Conservation (phyloP, 1,140 invertebrate genomes). For the Drosophila cardini region DNA sequence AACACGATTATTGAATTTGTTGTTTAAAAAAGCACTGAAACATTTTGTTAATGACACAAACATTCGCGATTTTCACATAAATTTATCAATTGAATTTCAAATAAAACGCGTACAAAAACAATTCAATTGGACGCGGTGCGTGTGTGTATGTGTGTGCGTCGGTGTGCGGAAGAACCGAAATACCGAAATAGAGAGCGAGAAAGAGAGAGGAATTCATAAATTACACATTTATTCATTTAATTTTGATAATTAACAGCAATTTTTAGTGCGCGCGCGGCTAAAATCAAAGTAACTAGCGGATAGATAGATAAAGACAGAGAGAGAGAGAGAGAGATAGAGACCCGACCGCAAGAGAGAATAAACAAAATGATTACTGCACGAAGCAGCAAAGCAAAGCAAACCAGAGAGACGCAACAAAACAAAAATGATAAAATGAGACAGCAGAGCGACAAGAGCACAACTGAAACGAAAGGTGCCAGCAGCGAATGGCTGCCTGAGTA, state of each 20-base stretch:
- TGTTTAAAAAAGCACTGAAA: constrained; percentile 22
- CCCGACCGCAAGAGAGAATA: constrained; percentile 52
- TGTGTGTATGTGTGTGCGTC: constrained; percentile 23
- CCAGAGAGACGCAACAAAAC: constrained; percentile 46
- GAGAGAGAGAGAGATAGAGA: constrained; percentile 29
- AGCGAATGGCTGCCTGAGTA: constrained; percentile 29
- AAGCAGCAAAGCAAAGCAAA: constrained; percentile 34
- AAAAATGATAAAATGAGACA: constrained; percentile 56
- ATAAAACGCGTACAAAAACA: constrained; percentile 54
- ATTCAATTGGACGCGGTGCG: constrained; percentile 27
- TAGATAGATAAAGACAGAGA: constrained; percentile 1
- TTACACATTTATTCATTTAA: constrained; percentile 57
- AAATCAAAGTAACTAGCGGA: constrained; percentile 66
- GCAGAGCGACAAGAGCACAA: constrained; percentile 58
- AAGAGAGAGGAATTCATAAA: constrained; percentile 42
- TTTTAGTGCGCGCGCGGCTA: constrained; percentile 75
- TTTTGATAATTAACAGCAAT: constrained; percentile 71
- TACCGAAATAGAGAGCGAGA: constrained; percentile 7
- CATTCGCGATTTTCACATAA: constrained; percentile 40
- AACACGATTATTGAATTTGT: constrained; percentile 17
- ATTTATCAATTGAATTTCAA: constrained; percentile 53
- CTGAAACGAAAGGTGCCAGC: constrained; percentile 38
- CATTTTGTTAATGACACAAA: constrained; percentile 35
- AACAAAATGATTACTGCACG: constrained; percentile 52
- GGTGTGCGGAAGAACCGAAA: constrained; percentile 3